Evolutionary conservation across 2,113 vertebrate genomes (phyloP).

Genomic region (Oryzias javanicus): DNA sequence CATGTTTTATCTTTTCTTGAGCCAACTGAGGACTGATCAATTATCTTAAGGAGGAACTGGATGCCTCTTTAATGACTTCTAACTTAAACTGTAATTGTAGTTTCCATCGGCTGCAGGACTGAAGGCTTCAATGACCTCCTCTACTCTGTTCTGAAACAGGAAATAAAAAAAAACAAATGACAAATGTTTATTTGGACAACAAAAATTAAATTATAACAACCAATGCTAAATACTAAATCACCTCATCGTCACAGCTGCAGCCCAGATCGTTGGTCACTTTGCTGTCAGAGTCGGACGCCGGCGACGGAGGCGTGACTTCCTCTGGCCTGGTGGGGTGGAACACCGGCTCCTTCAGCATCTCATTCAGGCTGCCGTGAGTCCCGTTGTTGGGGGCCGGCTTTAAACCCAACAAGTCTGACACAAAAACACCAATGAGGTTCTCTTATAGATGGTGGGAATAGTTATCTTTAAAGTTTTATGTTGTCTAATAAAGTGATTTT

Average conservation of each 20-base stretch:
- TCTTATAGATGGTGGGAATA: too few species aligned
- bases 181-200: background rate
- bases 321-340: slow-evolving; percentile 83
- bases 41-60: too few species aligned
- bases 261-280: slow-evolving; percentile 80
- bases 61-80: too few species aligned
- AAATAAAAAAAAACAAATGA: background rate
- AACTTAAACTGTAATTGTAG: slow-evolving; percentile 49
- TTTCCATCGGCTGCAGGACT: slow-evolving; percentile 73
- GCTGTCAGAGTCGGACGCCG: slow-evolving; percentile 60
- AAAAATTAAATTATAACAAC: too few species aligned
- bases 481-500: too few species aligned
- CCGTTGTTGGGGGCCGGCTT: slow-evolving; percentile 95
- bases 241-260: slow-evolving; percentile 94
- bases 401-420: slow-evolving; percentile 88
- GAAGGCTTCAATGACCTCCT: slow-evolving; percentile 81
- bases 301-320: slow-evolving; percentile 84
- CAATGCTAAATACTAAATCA: too few species aligned
- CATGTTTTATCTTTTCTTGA: too few species aligned
- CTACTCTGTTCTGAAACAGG: slow-evolving; percentile 87
- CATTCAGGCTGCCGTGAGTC: slow-evolving; percentile 92
- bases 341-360: slow-evolving; percentile 80
- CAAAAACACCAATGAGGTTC: background rate
- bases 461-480: too few species aligned
- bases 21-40: too few species aligned